Evolutionary conservation across 2,113 vertebrate genomes (phyloP).

Genomic region (Syngnathus floridae): DNA sequence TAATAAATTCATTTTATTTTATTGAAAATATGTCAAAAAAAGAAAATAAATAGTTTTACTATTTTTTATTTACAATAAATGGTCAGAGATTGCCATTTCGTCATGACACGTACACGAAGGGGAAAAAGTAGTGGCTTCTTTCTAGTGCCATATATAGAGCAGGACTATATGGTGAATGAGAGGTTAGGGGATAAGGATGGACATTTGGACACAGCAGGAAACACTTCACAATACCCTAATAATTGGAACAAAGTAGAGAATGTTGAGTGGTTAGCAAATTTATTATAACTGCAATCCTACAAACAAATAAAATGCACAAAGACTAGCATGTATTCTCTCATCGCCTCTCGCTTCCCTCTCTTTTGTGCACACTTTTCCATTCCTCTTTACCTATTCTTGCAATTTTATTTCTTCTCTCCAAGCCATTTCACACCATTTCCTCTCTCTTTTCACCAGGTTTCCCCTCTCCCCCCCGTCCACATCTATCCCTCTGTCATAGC

Average conservation of each 20-base stretch:
- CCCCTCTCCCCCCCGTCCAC: conserved; percentile 26
- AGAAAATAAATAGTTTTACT: no score
- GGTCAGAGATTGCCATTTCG: no score
- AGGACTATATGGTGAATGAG: no score
- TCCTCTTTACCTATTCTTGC: conserved; percentile 18
- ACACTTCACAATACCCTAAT: not conserved
- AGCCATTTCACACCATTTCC: conserved; percentile 46
- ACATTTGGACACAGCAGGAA: no score
- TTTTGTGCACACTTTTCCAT: conserved; percentile 22
- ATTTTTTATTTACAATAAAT: no score
- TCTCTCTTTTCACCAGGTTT: conserved; percentile 18
- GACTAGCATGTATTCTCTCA: conserved; percentile 9
- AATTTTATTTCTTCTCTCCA: conserved; percentile 32
- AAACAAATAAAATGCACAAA: conserved; percentile 20
- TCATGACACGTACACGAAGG: no score
- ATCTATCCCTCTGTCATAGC: conserved; percentile 67
- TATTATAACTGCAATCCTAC: conserved; percentile 24
- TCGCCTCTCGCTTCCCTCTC: conserved; percentile 24
- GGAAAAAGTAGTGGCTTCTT: no score
- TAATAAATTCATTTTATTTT: no score
- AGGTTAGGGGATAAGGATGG: no score
- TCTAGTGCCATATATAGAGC: no score
- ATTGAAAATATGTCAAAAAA: no score
- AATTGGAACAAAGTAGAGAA: not conserved
- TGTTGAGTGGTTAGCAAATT: not conserved